Evolutionary conservation across 2,797 vertebrate species (phyloP).

Genomic region (Rhabdophis nuchalis): DNA sequence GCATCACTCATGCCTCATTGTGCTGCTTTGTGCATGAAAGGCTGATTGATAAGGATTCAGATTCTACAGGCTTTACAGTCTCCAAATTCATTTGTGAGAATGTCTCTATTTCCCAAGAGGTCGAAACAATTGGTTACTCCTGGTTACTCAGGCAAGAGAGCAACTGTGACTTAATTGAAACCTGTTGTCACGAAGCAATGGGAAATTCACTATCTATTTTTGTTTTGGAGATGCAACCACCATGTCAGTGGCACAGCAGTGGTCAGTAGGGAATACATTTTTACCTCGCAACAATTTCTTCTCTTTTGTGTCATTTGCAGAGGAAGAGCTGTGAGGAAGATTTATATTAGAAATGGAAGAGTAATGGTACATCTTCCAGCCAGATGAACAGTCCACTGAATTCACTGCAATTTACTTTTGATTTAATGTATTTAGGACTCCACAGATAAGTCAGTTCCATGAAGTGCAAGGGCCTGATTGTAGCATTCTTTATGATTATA

Average conservation of each 20-base stretch:
- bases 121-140: conserved; percentile 13
- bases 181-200: neutral
- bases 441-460: neutral
- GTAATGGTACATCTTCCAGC: neutral
- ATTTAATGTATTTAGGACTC: neutral
- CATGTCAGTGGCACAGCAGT: neutral
- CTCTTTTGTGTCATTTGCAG: neutral
- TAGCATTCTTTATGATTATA: neutral
- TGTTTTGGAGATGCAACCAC: neutral
- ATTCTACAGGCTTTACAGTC: conserved; percentile 23
- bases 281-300: conserved; percentile 17
- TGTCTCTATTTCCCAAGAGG: conserved; percentile 7
- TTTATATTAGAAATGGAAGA: conserved; percentile 24
- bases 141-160: conserved; percentile 7
- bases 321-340: neutral
- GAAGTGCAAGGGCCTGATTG: neutral
- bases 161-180: conserved; percentile 29
- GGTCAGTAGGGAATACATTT: conserved; percentile 9
- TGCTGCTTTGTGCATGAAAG: conserved; percentile 20
- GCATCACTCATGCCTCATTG: neutral
- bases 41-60: conserved; percentile 23
- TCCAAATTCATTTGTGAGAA: conserved; percentile 29
- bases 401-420: neutral
- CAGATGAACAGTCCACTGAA: neutral
- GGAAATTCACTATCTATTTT: neutral